Evolutionary conservation across 2,888 invertebrate genomes (phyloP), one percentile per base, ranked within the genome.

Genomic region (Eustalomyia histrio): DNA sequence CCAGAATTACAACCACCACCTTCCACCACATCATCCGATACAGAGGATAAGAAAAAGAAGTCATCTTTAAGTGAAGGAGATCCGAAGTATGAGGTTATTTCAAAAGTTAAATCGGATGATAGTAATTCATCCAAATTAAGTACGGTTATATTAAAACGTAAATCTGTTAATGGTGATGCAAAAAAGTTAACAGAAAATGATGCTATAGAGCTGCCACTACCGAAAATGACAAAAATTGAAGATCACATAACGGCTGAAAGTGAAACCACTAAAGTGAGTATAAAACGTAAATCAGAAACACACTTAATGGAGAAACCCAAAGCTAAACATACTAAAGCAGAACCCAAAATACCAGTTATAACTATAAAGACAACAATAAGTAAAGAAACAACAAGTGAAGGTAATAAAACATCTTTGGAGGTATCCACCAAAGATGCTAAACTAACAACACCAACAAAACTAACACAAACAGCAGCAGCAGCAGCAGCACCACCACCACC

Each of bases 71-170:
- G 65, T 55, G 80, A 71, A 39, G 16, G 39, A 21, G 60, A 24
- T 57, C 35, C 83, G 5, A 90, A 89, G 71, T 89, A 89, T 67
- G 90, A 90, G 75, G 90, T 89, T 2, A 86, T 89, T 35, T 83
- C 87, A 3, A 84, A 89, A 73, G 83, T 84, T 0, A 84, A 79
- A 12, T 86, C 87, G 21, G 86, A 87, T 9, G 88, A 89, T 78
- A 86, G 84, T 14, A 85, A 84, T 64, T 84, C 84, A 4, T 84
- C 85, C 1, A 86, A 86, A 64, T 85, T 88, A 3, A 88, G 87
- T 72, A 87, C 89, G 0, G 90, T 90, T 0, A 88, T 90, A 5
- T 83, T 90, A 4, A 91, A 90, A 83, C 85, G 91, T 1, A 90
- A 91, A 81, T 89, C 87, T 0, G 84, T 68, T 17, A 71, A 79